Conservation (phyloP, 2,113 vertebrate species). For the Percopsis transmontana region DNA sequence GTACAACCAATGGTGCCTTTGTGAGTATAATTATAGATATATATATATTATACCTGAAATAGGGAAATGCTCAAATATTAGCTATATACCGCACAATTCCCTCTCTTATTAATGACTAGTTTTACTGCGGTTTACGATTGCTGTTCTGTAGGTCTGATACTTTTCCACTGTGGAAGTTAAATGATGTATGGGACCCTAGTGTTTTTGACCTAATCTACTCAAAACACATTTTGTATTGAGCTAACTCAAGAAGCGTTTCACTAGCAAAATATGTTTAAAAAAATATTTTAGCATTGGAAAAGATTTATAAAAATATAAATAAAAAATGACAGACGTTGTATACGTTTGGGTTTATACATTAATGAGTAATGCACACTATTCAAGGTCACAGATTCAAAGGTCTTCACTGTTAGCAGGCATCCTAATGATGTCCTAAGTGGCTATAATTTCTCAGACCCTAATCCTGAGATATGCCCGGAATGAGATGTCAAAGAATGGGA, state of each 20-base stretch:
- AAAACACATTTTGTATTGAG: too few species aligned
- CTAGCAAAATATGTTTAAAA: too few species aligned
- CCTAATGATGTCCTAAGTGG: conserved; percentile 36
- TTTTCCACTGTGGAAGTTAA: not conserved
- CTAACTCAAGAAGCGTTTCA: too few species aligned
- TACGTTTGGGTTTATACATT: not conserved
- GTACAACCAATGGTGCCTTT: conserved; percentile 30
- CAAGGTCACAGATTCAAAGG: not conserved
- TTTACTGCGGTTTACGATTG: not conserved
- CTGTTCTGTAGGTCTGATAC: not conserved
- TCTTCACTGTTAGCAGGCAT: not conserved
- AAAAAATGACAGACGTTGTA: not conserved
- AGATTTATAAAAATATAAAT: too few species aligned
- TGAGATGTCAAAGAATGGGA: conserved; percentile 23
- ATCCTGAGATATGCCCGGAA: conserved; percentile 29
- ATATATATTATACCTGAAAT: not conserved
- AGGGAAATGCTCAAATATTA: too few species aligned
- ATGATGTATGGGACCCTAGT: too few species aligned
- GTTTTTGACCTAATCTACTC: too few species aligned
- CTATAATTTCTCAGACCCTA: conserved; percentile 9
- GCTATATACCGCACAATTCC: too few species aligned
- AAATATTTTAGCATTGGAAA: too few species aligned
- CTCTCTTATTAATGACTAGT: too few species aligned
- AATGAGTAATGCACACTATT: not conserved
- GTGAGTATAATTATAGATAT: conserved; percentile 62